Evolutionary conservation across 92 coral and sea anemone species (phyloP).

Genomic region (Porites evermanni): DNA sequence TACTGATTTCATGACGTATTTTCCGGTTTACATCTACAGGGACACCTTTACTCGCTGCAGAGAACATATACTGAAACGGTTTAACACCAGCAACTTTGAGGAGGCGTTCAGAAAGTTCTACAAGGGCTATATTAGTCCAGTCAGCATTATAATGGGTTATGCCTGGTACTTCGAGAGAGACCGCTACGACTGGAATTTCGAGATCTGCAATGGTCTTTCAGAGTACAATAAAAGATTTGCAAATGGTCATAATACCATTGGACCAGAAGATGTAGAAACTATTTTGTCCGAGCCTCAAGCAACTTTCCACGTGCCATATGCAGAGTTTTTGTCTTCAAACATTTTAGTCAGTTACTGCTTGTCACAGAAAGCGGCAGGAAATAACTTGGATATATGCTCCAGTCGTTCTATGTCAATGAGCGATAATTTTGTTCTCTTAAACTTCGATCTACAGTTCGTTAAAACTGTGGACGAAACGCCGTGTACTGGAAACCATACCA

Average conservation of each 20-base stretch:
- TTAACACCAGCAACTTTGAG: slow-evolving; percentile 42
- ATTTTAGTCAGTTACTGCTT: slow-evolving; percentile 38
- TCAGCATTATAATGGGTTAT: slow-evolving; percentile 16
- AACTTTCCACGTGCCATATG: background rate
- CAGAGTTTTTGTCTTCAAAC: slow-evolving; percentile 4
- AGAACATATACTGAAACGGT: slow-evolving; percentile 8
- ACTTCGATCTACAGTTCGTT: slow-evolving; percentile 29
- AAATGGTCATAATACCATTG: background rate
- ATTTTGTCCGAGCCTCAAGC: background rate
- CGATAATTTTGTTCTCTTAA: slow-evolving; percentile 28
- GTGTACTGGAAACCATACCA: slow-evolving; percentile 22
- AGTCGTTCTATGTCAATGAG: slow-evolving; percentile 7
- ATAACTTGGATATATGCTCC: slow-evolving; percentile 2
- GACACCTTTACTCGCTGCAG: slow-evolving; percentile 2
- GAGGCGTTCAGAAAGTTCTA: slow-evolving; percentile 46
- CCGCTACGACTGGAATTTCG: too few relatives aligned
- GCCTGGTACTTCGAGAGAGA: slow-evolving; percentile 32
- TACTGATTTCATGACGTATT: slow-evolving; percentile 57
- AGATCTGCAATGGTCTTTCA: slow-evolving; percentile 3
- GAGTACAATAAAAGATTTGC: slow-evolving; percentile 37
- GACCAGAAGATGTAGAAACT: background rate
- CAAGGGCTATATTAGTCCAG: slow-evolving; percentile 32
- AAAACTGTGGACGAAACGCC: slow-evolving; percentile 7
- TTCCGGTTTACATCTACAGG: slow-evolving; percentile 61
- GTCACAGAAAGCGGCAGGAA: slow-evolving; percentile 14